phyloP scores from a whole-genome alignment of 2,797 vertebrate species.

The Kryptopterus vitreolus region DNA sequence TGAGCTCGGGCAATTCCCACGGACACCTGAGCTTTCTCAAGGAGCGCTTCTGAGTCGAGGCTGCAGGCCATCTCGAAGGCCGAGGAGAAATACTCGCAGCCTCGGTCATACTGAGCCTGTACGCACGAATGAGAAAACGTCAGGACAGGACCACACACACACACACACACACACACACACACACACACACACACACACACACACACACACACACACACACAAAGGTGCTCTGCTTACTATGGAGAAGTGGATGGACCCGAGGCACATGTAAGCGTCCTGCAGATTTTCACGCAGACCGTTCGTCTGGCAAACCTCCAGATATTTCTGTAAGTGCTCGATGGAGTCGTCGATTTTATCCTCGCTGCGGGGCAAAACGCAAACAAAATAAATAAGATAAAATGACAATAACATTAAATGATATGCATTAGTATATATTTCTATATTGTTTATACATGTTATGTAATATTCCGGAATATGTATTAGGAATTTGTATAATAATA shows the following conservation, averaged over 20 bases:
- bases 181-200: slow-evolving; percentile 17
- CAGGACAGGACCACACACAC: neutral
- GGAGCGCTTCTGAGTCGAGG: slow-evolving; percentile 55
- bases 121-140: slow-evolving; percentile 4
- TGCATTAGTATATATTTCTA: too few species aligned
- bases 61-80: slow-evolving; percentile 70
- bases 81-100: slow-evolving; percentile 69
- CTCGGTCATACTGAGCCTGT: slow-evolving; percentile 71
- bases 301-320: slow-evolving; percentile 26
- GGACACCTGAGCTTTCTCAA: slow-evolving; percentile 75
- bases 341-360: slow-evolving; percentile 31
- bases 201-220: neutral
- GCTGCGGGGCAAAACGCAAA: slow-evolving; percentile 5
- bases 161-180: neutral
- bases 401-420: too few species aligned
- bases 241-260: slow-evolving; percentile 35
- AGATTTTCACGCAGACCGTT: slow-evolving; percentile 20
- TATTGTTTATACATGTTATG: too few species aligned
- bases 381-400: too few species aligned
- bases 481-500: too few species aligned
- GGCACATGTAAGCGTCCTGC: slow-evolving; percentile 43
- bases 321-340: slow-evolving; percentile 38
- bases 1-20: slow-evolving; percentile 72
- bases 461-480: too few species aligned
- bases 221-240: slow-evolving; percentile 10